phyloP scores from a whole-genome alignment of 2,797 vertebrate genomes.

The Acridotheres tristis region DNA sequence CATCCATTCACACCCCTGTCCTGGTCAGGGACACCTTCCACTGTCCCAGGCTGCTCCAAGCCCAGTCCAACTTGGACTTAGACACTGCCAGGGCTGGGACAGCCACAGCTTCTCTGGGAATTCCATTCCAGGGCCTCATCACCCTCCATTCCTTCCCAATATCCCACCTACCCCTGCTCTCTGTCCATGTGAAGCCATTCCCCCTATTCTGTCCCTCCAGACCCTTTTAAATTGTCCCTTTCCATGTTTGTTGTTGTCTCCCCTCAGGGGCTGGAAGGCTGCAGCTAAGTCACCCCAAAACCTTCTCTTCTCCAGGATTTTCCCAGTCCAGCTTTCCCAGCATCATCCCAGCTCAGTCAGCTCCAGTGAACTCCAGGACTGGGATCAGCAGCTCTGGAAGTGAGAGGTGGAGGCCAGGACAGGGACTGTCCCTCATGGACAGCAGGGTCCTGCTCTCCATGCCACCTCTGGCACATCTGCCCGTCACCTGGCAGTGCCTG shows the following conservation, averaged over 20 bases:
- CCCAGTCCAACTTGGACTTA: accelerated
- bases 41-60: not conserved
- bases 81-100: not conserved
- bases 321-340: not conserved
- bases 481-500: not conserved
- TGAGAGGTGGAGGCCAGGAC: not conserved
- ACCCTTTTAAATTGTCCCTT: not conserved
- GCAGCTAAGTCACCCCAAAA: not conserved
- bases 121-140: not conserved
- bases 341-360: not conserved
- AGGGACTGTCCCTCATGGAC: not conserved
- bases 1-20: not conserved
- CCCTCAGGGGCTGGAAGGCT: not conserved
- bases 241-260: not conserved
- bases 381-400: not conserved
- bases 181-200: accelerated
- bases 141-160: no score
- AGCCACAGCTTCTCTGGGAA: not conserved
- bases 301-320: not conserved
- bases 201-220: not conserved
- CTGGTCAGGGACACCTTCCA: not conserved
- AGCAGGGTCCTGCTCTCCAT: not conserved
- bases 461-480: not conserved
- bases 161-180: not conserved
- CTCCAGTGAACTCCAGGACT: not conserved